These are phyloP conservation scores for Neopelma chrysocephalum DNA, from an alignment of 2,797 vertebrate species.

Conservation along the genomic window DNA sequence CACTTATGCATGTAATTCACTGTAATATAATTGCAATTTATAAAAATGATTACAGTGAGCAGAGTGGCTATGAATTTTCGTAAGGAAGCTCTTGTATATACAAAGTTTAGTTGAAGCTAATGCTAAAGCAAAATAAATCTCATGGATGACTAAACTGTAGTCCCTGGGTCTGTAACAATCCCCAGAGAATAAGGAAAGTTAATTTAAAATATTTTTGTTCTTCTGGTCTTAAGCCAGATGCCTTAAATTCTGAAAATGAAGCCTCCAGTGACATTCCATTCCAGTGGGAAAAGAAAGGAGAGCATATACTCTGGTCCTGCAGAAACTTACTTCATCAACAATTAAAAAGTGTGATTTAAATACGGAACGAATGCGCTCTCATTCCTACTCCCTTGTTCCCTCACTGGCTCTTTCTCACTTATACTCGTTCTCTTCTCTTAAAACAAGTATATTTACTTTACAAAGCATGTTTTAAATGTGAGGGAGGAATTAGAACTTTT, in stretches of 20 bases:
- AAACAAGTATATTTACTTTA: not conserved
- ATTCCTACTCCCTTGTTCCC: not conserved
- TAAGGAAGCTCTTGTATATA: slow-evolving; percentile 59
- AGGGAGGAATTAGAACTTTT: not conserved
- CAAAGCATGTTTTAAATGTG: not conserved
- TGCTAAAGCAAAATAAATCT: slow-evolving; percentile 67
- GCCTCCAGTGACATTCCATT: slow-evolving; percentile 62
- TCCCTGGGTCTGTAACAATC: slow-evolving; percentile 45
- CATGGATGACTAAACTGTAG: slow-evolving; percentile 56
- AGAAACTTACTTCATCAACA: not conserved
- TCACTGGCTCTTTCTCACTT: not conserved
- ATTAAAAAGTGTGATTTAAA: not conserved
- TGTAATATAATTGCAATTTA: slow-evolving; percentile 34
- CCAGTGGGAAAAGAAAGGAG: slow-evolving; percentile 63
- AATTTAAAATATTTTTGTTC: slow-evolving; percentile 74
- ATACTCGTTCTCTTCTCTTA: not conserved
- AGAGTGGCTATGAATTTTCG: slow-evolving; percentile 41
- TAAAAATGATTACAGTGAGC: slow-evolving; percentile 26
- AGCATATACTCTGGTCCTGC: not conserved
- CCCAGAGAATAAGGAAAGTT: slow-evolving; percentile 65
- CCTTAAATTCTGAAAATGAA: slow-evolving; percentile 71
- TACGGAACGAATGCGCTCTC: not conserved
- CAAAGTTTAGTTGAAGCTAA: slow-evolving; percentile 51
- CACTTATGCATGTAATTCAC: not conserved
- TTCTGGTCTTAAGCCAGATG: slow-evolving; percentile 69